These are phyloP conservation scores for Acrobasis suavella DNA, from an alignment of 2,888 invertebrate species.

Conservation along the genomic window DNA sequence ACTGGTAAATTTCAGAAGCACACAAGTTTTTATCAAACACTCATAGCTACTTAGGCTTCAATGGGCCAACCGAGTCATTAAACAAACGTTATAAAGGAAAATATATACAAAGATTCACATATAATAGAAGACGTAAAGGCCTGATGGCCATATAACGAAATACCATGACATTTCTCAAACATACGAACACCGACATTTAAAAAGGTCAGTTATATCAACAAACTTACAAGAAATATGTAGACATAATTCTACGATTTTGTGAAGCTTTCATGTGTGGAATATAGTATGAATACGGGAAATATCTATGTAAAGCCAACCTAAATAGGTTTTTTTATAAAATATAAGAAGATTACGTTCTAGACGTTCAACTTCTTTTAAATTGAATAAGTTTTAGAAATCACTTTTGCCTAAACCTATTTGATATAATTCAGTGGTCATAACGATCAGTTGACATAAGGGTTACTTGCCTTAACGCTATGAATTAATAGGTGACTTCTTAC, in stretches of 20 bases:
- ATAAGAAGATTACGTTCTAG: too few species aligned
- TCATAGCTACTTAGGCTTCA: background rate
- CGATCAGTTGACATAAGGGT: too few species aligned
- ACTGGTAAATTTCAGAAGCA: too few species aligned
- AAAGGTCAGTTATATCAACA: slow-evolving; percentile 16
- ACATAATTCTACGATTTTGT: too few species aligned
- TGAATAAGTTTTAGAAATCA: too few species aligned
- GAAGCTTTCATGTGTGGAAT: too few species aligned
- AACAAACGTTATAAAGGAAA: background rate
- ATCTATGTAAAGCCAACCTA: background rate
- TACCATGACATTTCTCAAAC: slow-evolving; percentile 16
- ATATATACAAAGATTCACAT: background rate
- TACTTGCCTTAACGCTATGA: too few species aligned
- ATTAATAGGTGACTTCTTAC: too few species aligned
- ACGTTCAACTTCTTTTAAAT: too few species aligned
- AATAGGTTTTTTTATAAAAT: background rate
- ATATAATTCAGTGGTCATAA: too few species aligned
- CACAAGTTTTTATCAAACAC: too few species aligned
- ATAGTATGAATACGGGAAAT: background rate
- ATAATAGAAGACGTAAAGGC: background rate
- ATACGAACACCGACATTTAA: slow-evolving; percentile 13
- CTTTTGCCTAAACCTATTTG: too few species aligned
- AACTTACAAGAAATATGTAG: slow-evolving; percentile 1
- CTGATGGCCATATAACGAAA: slow-evolving; percentile 6
- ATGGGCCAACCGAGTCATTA: background rate